Conservation (phyloP, 2,888 invertebrate species). For the Steromphala cineraria region DNA sequence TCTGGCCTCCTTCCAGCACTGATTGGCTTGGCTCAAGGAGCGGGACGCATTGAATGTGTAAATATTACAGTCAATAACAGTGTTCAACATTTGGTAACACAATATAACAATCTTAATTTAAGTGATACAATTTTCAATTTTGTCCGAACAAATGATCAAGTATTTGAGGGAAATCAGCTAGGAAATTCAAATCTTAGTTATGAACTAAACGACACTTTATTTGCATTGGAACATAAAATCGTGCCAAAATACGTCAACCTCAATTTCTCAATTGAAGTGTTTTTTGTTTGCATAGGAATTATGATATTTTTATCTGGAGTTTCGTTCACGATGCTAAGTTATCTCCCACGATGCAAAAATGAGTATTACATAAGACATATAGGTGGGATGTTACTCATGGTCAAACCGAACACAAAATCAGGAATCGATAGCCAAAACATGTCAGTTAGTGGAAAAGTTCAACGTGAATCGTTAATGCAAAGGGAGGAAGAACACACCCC, state of each 20-base stretch:
- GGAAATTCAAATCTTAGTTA: too few species aligned
- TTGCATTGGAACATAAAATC: constrained; percentile 40
- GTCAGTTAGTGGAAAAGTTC: too few species aligned
- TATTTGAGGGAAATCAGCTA: too few species aligned
- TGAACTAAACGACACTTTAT: constrained; percentile 74
- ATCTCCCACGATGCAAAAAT: constrained; percentile 54
- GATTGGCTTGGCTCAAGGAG: constrained; percentile 86
- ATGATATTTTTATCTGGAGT: constrained; percentile 81
- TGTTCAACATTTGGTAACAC: background rate
- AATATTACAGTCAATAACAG: constrained; percentile 33
- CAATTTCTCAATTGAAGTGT: constrained; percentile 81
- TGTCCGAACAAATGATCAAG: too few species aligned
- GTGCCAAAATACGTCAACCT: constrained; percentile 75
- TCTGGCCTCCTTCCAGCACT: constrained; percentile 86
- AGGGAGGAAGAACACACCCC: background rate
- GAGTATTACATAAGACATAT: constrained; percentile 35
- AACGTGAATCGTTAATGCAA: background rate
- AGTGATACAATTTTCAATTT: too few species aligned
- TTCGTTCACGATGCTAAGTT: constrained; percentile 81
- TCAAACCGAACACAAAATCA: background rate
- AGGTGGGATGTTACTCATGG: background rate
- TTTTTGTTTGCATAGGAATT: constrained; percentile 81
- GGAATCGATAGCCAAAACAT: background rate
- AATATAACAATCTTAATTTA: too few species aligned
- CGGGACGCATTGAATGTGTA: constrained; percentile 76